Evolutionary conservation across 2,797 vertebrate species (phyloP).

Genomic region (Loris lydekkerianus): DNA sequence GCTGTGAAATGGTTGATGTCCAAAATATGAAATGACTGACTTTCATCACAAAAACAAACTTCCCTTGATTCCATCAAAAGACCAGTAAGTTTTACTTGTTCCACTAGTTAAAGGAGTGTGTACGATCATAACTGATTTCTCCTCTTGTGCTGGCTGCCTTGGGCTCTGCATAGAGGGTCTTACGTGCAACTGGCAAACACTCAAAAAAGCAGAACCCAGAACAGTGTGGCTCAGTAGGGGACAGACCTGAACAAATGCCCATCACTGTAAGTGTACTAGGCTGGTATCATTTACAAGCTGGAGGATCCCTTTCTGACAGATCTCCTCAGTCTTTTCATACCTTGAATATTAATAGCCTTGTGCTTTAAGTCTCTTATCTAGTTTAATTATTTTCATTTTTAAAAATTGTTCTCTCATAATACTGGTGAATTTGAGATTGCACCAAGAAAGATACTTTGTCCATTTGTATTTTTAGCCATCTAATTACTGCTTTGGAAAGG

Average conservation of each 20-base stretch:
- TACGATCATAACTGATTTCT: neutral
- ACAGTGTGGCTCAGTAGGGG: neutral
- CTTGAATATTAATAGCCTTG: neutral
- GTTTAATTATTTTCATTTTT: slow-evolving; percentile 72
- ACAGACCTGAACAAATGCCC: neutral
- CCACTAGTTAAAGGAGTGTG: neutral
- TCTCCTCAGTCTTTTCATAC: neutral
- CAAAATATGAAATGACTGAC: neutral
- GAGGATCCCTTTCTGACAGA: neutral
- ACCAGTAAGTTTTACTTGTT: neutral
- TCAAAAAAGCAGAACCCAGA: neutral
- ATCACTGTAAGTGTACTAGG: neutral
- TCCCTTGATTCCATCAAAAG: neutral
- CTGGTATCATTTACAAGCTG: neutral
- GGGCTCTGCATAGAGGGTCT: neutral
- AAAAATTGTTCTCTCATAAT: slow-evolving; percentile 72
- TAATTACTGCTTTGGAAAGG: slow-evolving; percentile 65
- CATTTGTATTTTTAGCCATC: slow-evolving; percentile 57
- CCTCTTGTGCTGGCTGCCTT: neutral
- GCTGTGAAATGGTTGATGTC: neutral
- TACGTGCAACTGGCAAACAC: neutral
- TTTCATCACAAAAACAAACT: neutral
- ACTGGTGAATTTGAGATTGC: slow-evolving; percentile 70
- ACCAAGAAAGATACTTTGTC: slow-evolving; percentile 61
- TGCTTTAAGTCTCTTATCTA: neutral